phyloP scores from a whole-genome alignment of 2,113 vertebrate species.

The Chloropsis hardwickii region DNA sequence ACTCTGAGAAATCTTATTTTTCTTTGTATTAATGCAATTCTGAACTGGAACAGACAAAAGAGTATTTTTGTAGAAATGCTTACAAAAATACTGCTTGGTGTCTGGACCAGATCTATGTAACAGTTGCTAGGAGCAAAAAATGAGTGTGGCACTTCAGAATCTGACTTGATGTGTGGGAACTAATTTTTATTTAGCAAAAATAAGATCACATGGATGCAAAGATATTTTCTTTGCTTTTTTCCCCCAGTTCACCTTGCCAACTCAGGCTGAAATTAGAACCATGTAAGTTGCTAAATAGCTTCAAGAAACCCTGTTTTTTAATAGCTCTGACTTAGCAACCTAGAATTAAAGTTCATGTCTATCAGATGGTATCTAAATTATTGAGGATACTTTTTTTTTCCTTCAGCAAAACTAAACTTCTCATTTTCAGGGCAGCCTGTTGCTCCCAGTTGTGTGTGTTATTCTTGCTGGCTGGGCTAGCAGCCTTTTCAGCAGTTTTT shows the following conservation, averaged over 20 bases:
- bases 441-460: neutral
- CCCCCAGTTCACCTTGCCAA: neutral
- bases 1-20: neutral
- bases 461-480: neutral
- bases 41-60: neutral
- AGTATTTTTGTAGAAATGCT: neutral
- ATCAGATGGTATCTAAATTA: neutral
- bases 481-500: neutral
- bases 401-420: neutral
- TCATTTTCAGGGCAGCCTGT: neutral
- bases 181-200: conserved; percentile 48
- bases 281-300: neutral
- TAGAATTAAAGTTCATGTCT: neutral
- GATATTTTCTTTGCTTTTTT: conserved; percentile 12
- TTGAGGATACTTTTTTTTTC: neutral
- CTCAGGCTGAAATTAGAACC: conserved; percentile 29
- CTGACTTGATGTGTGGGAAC: conserved; percentile 33
- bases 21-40: neutral
- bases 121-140: conserved; percentile 53
- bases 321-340: conserved; percentile 2
- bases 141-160: conserved; percentile 1
- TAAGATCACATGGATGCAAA: neutral
- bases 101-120: conserved; percentile 17
- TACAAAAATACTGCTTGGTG: conserved; percentile 24
- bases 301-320: neutral